These are phyloP conservation scores for Eristalinus aeneus DNA, from an alignment of 2,888 invertebrate genomes.

Conservation along the genomic window DNA sequence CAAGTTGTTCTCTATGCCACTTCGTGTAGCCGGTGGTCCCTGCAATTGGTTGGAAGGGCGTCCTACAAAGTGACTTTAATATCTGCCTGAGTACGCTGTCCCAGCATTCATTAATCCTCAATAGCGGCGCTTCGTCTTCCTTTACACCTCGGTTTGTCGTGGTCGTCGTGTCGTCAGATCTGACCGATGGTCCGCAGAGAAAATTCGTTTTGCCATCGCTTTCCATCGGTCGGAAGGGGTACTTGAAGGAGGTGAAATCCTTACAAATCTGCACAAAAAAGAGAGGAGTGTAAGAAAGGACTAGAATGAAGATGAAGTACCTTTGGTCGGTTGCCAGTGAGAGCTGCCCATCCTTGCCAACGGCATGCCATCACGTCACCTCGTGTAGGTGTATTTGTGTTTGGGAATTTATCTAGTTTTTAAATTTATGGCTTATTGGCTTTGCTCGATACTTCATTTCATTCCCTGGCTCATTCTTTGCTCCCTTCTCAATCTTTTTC, in stretches of 20 bases:
- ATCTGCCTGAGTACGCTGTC: conserved; percentile 54
- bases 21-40: background rate
- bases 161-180: background rate
- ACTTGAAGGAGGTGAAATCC: conserved; percentile 27
- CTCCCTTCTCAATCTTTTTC: background rate
- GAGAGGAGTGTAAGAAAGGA: conserved; percentile 33
- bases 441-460: conserved; percentile 56
- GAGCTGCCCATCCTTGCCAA: conserved; percentile 48
- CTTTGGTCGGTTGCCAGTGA: conserved; percentile 52
- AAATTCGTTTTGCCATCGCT: conserved; percentile 9
- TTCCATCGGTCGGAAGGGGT: background rate
- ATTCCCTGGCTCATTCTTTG: background rate
- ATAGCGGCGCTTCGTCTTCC: conserved; percentile 1
- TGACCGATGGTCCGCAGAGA: conserved; percentile 22
- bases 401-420: conserved; percentile 51
- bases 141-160: conserved; percentile 4
- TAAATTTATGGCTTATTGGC: conserved; percentile 64
- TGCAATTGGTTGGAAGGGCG: conserved; percentile 56
- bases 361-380: conserved; percentile 46
- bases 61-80: conserved; percentile 54
- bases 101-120: conserved; percentile 17
- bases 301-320: conserved; percentile 64
- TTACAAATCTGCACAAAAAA: conserved; percentile 6
- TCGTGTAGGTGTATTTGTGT: conserved; percentile 10
- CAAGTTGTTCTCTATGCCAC: conserved; percentile 16